A percentile compares a stretch with the other conserved stretches of the same genome.
These are phyloP conservation scores for Tipula vernalis DNA, from an alignment of 2,888 invertebrate species.

Conservation along the genomic window DNA sequence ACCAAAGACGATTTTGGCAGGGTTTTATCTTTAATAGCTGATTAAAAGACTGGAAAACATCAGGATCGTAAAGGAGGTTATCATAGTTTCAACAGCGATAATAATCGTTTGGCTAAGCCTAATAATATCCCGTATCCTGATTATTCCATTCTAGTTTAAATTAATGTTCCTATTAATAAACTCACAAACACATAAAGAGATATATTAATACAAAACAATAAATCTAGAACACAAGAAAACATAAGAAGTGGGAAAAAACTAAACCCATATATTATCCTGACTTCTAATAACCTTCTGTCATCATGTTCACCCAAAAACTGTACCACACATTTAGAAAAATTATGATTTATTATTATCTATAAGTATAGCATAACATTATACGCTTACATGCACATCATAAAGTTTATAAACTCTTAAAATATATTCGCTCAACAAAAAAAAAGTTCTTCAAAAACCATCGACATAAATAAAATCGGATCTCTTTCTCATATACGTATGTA, in stretches of 20 bases:
- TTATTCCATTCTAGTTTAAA: too few relatives aligned
- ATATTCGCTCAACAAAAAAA: background rate
- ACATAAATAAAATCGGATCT: background rate
- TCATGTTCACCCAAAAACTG: background rate
- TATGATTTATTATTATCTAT: background rate
- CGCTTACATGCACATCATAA: background rate
- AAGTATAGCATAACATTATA: background rate
- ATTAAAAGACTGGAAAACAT: too few relatives aligned
- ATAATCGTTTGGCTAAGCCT: too few relatives aligned
- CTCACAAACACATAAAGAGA: too few relatives aligned
- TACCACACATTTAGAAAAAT: background rate
- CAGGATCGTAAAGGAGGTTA: too few relatives aligned
- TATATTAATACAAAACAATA: too few relatives aligned
- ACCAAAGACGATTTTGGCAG: too few relatives aligned
- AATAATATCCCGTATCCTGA: too few relatives aligned
- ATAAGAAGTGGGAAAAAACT: background rate
- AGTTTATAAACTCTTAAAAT: background rate
- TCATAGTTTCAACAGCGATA: too few relatives aligned
- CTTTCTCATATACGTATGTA: background rate
- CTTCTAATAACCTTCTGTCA: background rate
- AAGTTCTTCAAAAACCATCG: background rate
- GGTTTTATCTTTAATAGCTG: too few relatives aligned
- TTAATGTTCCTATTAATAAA: too few relatives aligned
- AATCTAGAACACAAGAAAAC: too few relatives aligned
- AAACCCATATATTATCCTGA: background rate